These are phyloP conservation scores for Dolomedes plantarius DNA, from an alignment of 2,888 invertebrate genomes.

Conservation along the genomic window DNA sequence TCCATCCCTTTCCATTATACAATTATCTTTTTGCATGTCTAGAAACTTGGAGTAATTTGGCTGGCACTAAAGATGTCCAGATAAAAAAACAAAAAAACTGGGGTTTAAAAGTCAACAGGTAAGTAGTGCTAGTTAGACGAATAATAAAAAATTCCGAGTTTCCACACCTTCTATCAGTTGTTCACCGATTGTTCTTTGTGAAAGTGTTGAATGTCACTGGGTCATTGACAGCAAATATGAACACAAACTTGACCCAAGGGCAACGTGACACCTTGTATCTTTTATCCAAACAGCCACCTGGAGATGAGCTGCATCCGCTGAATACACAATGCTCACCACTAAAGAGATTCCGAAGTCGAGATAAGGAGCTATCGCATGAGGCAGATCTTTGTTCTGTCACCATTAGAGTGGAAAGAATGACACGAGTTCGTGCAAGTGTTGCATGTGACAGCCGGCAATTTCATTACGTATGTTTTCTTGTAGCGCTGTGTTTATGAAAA, in stretches of 20 bases:
- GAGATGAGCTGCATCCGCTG: neutral
- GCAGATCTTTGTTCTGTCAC: constrained; percentile 33
- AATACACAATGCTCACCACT: constrained; percentile 34
- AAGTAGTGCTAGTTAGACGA: no score
- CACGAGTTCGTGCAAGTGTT: neutral
- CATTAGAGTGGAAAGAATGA: constrained; percentile 23
- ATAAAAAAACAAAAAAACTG: no score
- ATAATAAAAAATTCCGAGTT: no score
- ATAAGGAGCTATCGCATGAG: neutral
- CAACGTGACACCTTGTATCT: constrained; percentile 22
- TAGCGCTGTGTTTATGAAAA: no score
- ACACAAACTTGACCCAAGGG: neutral
- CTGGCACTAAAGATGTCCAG: no score
- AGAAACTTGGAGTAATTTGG: no score
- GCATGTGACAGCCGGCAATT: neutral
- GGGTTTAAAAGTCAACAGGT: no score
- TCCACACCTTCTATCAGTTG: no score
- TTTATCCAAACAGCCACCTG: neutral
- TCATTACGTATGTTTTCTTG: neutral
- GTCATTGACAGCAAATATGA: constrained; percentile 44
- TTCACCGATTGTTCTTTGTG: neutral
- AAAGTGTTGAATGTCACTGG: constrained; percentile 45
- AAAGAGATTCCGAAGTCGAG: constrained; percentile 26
- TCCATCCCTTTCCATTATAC: no score
- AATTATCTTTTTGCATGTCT: no score